A percentile compares a stretch with the other conserved stretches of the same genome.
phyloP scores from a whole-genome alignment of 2,797 vertebrate species.

The Xenopus petersii region DNA sequence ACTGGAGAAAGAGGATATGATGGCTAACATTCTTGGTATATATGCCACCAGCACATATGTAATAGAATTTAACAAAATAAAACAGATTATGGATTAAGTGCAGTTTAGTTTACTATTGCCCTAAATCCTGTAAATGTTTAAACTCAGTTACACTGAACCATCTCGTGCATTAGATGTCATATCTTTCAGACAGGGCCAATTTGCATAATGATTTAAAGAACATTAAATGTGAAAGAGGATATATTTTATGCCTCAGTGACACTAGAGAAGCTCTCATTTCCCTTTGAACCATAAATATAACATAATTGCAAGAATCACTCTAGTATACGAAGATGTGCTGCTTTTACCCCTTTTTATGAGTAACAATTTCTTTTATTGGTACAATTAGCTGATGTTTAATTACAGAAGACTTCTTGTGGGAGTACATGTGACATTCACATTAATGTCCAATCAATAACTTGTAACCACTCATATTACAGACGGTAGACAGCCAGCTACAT shows the following conservation, averaged over 20 bases:
- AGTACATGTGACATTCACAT: conserved; percentile 36
- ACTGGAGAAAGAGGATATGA: no score
- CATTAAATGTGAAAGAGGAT: conserved; percentile 40
- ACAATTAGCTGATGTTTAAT: conserved; percentile 51
- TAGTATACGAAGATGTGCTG: conserved; percentile 45
- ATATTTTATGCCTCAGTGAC: conserved; percentile 48
- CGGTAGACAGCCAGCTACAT: conserved; percentile 19
- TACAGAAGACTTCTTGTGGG: conserved; percentile 41
- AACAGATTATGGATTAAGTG: no score
- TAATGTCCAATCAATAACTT: conserved; percentile 52
- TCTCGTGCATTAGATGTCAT: conserved; percentile 10
- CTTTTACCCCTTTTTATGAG: conserved; percentile 35
- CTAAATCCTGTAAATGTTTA: background rate
- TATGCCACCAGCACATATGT: no score
- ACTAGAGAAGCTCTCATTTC: conserved; percentile 47
- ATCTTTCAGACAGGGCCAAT: conserved; percentile 8
- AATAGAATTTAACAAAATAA: no score
- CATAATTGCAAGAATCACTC: conserved; percentile 46
- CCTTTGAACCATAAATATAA: conserved; percentile 49
- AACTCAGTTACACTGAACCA: background rate
- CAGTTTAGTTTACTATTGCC: no score
- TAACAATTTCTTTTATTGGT: conserved; percentile 51
- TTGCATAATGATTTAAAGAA: conserved; percentile 42
- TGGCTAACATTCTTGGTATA: no score
- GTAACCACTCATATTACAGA: conserved; percentile 42